phyloP scores from a whole-genome alignment of 2,113 vertebrate genomes.

The Melanerpes aurifrons region DNA sequence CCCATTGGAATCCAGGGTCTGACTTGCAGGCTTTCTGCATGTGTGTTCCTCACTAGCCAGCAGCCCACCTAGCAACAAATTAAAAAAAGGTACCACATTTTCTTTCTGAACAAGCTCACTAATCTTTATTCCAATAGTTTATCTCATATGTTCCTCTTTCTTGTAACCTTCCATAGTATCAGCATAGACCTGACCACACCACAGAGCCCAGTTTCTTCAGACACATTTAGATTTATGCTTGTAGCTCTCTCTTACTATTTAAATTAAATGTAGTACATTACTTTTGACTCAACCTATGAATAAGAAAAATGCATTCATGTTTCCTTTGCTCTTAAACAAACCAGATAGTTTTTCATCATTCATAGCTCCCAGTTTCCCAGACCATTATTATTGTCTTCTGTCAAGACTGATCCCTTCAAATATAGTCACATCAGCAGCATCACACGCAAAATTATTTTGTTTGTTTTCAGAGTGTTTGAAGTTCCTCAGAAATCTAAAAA shows the following conservation, averaged over 20 bases:
- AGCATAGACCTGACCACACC: not conserved
- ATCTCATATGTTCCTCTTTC: not conserved
- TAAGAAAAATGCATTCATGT: not conserved
- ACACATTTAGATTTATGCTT: not conserved
- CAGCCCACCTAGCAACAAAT: not conserved
- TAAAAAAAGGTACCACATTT: not conserved
- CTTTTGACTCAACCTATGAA: not conserved
- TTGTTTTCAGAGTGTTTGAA: not conserved
- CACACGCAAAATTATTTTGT: not conserved
- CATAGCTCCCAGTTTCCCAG: not conserved
- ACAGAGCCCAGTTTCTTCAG: not conserved
- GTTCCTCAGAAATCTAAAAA: not conserved
- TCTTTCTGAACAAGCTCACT: not conserved
- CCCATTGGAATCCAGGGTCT: not conserved
- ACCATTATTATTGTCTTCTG: not conserved
- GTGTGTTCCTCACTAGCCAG: not conserved
- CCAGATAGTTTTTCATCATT: not conserved
- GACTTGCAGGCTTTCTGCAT: not conserved
- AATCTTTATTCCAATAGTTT: not conserved
- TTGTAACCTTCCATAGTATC: not conserved
- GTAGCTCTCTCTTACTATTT: not conserved
- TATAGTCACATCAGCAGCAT: not conserved
- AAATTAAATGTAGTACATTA: not conserved
- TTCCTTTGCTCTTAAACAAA: not conserved
- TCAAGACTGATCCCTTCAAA: not conserved